phyloP scores from a whole-genome alignment of 2,797 vertebrate species.

The Diplodus puntazzo region DNA sequence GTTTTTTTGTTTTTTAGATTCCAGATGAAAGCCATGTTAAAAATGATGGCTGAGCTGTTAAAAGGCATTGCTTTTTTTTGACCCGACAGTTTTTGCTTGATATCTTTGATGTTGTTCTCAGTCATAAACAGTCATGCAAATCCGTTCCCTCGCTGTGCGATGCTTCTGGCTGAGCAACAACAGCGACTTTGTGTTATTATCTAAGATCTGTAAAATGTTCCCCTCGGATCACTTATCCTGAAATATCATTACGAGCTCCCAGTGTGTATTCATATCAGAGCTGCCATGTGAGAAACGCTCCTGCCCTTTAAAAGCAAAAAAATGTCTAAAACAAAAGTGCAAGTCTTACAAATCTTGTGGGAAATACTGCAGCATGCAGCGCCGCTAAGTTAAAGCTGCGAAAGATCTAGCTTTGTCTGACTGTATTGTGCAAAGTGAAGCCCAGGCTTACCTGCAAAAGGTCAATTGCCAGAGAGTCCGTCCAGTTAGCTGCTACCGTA shows the following conservation, averaged over 20 bases:
- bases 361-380: neutral
- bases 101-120: slow-evolving; percentile 23
- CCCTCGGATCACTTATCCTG: neutral
- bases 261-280: slow-evolving; percentile 14
- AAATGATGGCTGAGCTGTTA: too few relatives aligned
- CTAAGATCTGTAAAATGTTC: slow-evolving; percentile 32
- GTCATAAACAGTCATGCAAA: slow-evolving; percentile 3
- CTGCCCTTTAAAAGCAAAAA: neutral
- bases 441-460: slow-evolving; percentile 86
- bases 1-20: slow-evolving; percentile 2
- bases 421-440: slow-evolving; percentile 5
- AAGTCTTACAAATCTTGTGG: neutral
- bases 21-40: neutral
- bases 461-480: slow-evolving; percentile 91
- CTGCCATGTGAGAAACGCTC: slow-evolving; percentile 4
- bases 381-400: neutral
- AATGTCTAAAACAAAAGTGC: neutral
- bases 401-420: neutral
- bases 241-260: slow-evolving; percentile 8
- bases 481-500: slow-evolving; percentile 87
- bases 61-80: too few relatives aligned
- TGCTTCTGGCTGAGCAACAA: slow-evolving; percentile 24
- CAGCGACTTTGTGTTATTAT: slow-evolving; percentile 32
- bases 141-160: neutral
- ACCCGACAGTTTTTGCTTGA: neutral